Evolutionary conservation across 2,888 invertebrate species (phyloP).

Genomic region (Autographa gamma): DNA sequence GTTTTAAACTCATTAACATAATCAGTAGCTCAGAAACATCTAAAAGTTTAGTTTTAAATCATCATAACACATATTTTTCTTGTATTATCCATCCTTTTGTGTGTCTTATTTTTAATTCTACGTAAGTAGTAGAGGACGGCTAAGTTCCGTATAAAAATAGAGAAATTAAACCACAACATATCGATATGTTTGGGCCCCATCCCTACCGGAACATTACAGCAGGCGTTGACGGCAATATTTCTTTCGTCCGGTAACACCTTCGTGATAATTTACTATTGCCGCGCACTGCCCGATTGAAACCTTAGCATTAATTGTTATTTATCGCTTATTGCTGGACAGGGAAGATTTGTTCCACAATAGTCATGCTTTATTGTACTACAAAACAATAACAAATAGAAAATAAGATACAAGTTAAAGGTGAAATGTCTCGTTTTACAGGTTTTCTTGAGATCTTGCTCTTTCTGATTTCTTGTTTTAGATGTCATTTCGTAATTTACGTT

Average conservation of each 20-base stretch:
- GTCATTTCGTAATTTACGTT: no score
- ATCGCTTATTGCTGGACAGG: slow-evolving; percentile 54
- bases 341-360: slow-evolving; percentile 17
- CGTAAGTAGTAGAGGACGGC: no score
- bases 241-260: slow-evolving; percentile 77
- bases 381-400: background rate
- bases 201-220: slow-evolving; percentile 70
- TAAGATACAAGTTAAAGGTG: background rate
- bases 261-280: slow-evolving; percentile 71
- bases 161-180: slow-evolving; percentile 29
- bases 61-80: no score
- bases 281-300: slow-evolving; percentile 75
- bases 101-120: no score
- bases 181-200: slow-evolving; percentile 47
- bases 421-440: background rate
- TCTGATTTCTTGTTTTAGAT: background rate
- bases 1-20: no score
- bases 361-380: background rate
- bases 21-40: no score
- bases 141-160: background rate
- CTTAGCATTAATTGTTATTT: slow-evolving; percentile 80
- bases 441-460: background rate
- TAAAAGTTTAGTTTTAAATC: no score
- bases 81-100: no score
- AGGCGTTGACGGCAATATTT: slow-evolving; percentile 82